Evolutionary conservation across 2,888 invertebrate genomes (phyloP), one percentile per base, ranked within the genome.

Genomic region (Andricus curvator): DNA sequence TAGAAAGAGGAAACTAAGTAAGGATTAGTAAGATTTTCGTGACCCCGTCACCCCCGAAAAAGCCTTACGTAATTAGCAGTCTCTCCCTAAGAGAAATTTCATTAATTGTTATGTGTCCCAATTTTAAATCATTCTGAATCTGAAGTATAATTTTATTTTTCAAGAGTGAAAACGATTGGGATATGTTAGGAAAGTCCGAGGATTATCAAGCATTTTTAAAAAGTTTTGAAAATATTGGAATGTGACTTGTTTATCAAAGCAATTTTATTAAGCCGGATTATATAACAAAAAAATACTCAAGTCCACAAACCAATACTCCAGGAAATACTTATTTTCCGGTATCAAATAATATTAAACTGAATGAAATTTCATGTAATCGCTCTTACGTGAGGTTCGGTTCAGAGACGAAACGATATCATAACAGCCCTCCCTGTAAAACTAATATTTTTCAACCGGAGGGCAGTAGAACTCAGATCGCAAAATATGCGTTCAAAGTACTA

Each of bases 381-480:
- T 68, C 11, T 25, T 29, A 15, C 17, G 1, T 70, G 29, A 20
- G 44, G 11, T 41, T 41, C 67, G 20, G 41, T 20, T 41, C 65
- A 33, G 68, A 68, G 41, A 9, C 25, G 48, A 29, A 70, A 70
- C 70, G 70, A 51, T 70, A 70, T 70, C 70, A 51, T 44, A 68
- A 68, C 17, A 70, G 51, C 20, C 29, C 11, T 29, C 25, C 8
- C 48, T 44, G 8, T 70, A 70, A 70, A 70, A 51, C 70, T 48
- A 70, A 48, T 70, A 70, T 70, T 70, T 48, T 51, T 48, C 70
- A 70, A 48, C 62, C 25, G 25, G 62, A 62, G 62, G 62, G 25
- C 62, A 62, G 15, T 29, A 15, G 25, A 15, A 62, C 25, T 44
- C 68, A 68, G 13, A 44, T 68, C 15, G 25, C 22, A 68, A 68